A percentile compares a stretch with the other conserved stretches of the same genome.
These are phyloP conservation scores for Meloidogyne chitwoodi DNA, from an alignment of 1,140 invertebrate species.

Conservation along the genomic window DNA sequence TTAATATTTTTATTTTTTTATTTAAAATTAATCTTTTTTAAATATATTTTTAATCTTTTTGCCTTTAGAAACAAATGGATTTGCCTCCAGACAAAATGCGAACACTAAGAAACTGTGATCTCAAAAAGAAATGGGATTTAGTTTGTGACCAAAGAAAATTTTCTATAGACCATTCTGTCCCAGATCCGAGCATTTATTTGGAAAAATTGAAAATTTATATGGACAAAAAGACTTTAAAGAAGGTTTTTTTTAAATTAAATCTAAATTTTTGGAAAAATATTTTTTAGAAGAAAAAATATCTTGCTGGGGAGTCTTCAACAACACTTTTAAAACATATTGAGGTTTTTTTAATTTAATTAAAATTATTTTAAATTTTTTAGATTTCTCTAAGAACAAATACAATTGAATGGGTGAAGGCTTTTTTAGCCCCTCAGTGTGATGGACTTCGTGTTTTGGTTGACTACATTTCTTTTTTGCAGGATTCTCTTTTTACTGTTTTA, in stretches of 20 bases:
- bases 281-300: conserved; percentile 74
- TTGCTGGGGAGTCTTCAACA: conserved; percentile 92
- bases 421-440: conserved; percentile 88
- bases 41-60: conserved; percentile 11
- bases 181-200: conserved; percentile 54
- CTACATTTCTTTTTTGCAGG: conserved; percentile 67
- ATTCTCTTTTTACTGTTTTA: conserved; percentile 26
- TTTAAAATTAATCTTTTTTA: no score
- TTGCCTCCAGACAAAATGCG: conserved; percentile 97
- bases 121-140: conserved; percentile 98
- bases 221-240: conserved; percentile 54
- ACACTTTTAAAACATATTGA: conserved; percentile 81
- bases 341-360: background rate
- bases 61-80: conserved; percentile 87
- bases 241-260: conserved; percentile 38
- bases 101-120: conserved; percentile 88
- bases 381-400: conserved; percentile 96
- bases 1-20: no score
- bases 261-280: conserved; percentile 9
- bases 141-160: conserved; percentile 88
- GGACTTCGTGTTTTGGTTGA: conserved; percentile 92
- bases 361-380: conserved; percentile 70
- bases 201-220: conserved; percentile 49
- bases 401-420: conserved; percentile 98
- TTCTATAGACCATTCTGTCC: conserved; percentile 18